Conservation (phyloP, 2,888 invertebrate species). For the Plebejus argus region DNA sequence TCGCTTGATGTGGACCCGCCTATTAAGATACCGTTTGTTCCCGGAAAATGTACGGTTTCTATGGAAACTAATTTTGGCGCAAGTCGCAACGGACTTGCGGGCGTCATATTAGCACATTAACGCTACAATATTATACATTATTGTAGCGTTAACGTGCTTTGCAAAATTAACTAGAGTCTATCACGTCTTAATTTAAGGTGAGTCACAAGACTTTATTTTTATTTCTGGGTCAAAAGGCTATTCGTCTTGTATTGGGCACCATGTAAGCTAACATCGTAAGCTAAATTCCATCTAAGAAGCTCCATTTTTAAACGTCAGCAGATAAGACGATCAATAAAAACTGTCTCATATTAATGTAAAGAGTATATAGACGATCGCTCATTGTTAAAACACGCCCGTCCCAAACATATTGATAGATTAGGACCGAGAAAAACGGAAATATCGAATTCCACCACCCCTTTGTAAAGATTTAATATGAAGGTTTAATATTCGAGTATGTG, state of each 20-base stretch:
- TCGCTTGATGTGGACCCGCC: no score
- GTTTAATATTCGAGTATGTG: slow-evolving; percentile 12
- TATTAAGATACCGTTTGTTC: no score
- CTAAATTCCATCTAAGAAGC: not conserved
- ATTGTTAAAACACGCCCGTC: slow-evolving; percentile 32
- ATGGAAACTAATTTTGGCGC: no score
- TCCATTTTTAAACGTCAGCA: not conserved
- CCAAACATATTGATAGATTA: slow-evolving; percentile 43
- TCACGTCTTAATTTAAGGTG: no score
- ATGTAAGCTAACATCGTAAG: not conserved
- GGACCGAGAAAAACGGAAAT: slow-evolving; percentile 33
- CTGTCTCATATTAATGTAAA: slow-evolving; percentile 21
- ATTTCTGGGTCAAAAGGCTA: not conserved
- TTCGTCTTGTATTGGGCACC: not conserved
- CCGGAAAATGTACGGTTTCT: no score
- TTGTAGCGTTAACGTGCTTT: not conserved
- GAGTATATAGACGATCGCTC: slow-evolving; percentile 35
- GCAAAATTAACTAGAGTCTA: not conserved
- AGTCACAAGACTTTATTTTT: not conserved
- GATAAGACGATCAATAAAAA: slow-evolving; percentile 4
- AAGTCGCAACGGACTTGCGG: no score
- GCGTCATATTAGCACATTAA: no score
- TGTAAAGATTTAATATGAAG: slow-evolving; percentile 27
- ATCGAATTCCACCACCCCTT: slow-evolving; percentile 22
- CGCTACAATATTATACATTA: no score